phyloP scores from a whole-genome alignment of 2,888 invertebrate genomes.

The Yponomeuta evonymella region DNA sequence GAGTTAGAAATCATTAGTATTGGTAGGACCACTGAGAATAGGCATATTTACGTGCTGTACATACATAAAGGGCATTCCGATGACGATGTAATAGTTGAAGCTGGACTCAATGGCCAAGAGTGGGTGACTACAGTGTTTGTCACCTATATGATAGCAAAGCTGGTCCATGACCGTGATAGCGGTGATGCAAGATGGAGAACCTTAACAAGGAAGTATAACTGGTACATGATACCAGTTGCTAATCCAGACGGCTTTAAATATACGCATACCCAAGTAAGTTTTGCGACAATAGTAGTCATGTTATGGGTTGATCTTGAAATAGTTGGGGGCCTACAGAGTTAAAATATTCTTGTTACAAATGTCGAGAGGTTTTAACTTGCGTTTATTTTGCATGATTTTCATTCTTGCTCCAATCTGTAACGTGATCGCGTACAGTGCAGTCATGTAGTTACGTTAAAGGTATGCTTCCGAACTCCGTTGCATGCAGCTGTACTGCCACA shows the following conservation, averaged over 20 bases:
- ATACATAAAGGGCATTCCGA: background rate
- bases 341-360: too few relatives aligned
- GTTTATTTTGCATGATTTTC: background rate
- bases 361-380: too few relatives aligned
- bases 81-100: constrained; percentile 72
- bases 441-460: too few relatives aligned
- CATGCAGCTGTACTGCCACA: too few relatives aligned
- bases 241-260: constrained; percentile 86
- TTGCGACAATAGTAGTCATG: background rate
- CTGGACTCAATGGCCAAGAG: constrained; percentile 83
- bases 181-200: background rate
- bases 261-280: constrained; percentile 33
- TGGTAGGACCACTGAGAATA: background rate
- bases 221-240: constrained; percentile 70
- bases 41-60: background rate
- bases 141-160: constrained; percentile 57
- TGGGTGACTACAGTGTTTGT: constrained; percentile 81
- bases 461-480: too few relatives aligned
- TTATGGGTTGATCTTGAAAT: too few relatives aligned
- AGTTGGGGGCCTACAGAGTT: too few relatives aligned
- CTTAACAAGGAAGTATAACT: background rate
- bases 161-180: background rate
- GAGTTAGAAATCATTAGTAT: constrained; percentile 32
- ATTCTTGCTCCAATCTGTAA: background rate
- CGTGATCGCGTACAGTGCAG: background rate